A percentile compares a stretch with the other conserved stretches of the same genome.
Evolutionary conservation across 1,140 invertebrate genomes (phyloP).

Genomic region (Drosophila obscura): DNA sequence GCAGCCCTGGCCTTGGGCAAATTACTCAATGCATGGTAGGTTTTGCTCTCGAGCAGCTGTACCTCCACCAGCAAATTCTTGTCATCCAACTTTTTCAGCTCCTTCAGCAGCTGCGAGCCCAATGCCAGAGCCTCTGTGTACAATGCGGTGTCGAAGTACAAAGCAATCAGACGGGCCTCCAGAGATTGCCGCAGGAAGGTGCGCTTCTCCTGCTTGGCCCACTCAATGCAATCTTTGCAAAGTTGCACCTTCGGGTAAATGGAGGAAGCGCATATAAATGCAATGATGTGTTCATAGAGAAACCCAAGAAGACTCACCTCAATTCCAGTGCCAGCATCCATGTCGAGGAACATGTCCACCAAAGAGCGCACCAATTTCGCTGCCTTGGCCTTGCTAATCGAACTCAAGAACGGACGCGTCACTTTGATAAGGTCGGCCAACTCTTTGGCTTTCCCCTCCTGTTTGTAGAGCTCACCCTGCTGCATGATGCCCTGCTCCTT

Average conservation of each 20-base stretch:
- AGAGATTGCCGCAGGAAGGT: conserved; percentile 98
- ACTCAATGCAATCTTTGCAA: conserved; percentile 99
- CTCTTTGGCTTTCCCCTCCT: conserved; percentile 96
- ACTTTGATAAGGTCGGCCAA: conserved; percentile 96
- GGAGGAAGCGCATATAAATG: neutral
- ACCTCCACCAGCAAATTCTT: conserved; percentile 99
- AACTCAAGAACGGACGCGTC: conserved; percentile 95
- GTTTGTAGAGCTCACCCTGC: conserved; percentile 94
- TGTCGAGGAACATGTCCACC: conserved; percentile 98
- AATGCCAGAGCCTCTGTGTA: conserved; percentile 93
- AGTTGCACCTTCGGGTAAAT: conserved; percentile 87
- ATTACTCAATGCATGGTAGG: conserved; percentile 98
- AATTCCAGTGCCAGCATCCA: conserved; percentile 96
- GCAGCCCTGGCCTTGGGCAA: conserved; percentile 98
- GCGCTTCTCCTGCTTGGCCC: conserved; percentile 98
- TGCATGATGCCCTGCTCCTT: conserved; percentile 96
- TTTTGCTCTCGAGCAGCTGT: conserved; percentile 98
- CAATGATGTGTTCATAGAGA: neutral
- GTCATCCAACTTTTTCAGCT: conserved; percentile 99
- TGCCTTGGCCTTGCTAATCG: conserved; percentile 99
- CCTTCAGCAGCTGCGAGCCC: conserved; percentile 93
- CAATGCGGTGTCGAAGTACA: conserved; percentile 97
- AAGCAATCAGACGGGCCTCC: conserved; percentile 95
- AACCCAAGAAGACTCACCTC: conserved; percentile 84
- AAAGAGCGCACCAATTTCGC: conserved; percentile 98